Evolutionary conservation across 2,797 vertebrate genomes (phyloP).

Genomic region (Hypotaenidia philippensis): DNA sequence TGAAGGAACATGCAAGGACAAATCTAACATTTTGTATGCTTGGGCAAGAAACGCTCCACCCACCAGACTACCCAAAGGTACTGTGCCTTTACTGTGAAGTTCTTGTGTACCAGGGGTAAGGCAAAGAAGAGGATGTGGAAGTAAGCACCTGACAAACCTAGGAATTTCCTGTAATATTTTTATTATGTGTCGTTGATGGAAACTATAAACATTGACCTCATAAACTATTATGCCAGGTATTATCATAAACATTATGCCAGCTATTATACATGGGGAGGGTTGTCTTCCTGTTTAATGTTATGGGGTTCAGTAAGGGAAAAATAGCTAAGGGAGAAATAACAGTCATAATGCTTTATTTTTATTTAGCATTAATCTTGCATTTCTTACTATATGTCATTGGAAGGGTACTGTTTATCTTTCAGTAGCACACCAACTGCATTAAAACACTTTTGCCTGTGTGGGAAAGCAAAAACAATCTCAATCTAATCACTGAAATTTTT

Average conservation of each 20-base stretch:
- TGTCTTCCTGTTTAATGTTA: background rate
- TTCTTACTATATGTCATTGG: background rate
- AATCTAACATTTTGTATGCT: constrained; percentile 93
- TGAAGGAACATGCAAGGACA: constrained; percentile 90
- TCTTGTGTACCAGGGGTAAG: background rate
- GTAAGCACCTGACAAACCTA: background rate
- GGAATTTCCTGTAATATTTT: background rate
- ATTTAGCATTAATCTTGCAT: background rate
- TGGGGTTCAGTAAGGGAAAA: background rate
- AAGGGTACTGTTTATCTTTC: background rate
- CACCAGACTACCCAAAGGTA: constrained; percentile 93
- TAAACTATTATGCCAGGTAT: background rate
- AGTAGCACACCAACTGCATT: background rate
- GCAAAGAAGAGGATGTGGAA: background rate
- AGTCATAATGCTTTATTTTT: background rate
- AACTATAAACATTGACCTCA: background rate
- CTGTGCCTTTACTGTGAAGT: background rate
- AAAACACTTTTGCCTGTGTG: background rate
- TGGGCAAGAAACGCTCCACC: constrained; percentile 96
- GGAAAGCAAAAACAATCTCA: background rate
- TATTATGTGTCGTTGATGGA: background rate
- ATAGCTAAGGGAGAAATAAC: background rate
- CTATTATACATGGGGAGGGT: background rate
- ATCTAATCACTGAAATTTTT: background rate
- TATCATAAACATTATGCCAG: background rate